phyloP scores from a whole-genome alignment of 2,888 invertebrate genomes.

The Cephus pulcher region DNA sequence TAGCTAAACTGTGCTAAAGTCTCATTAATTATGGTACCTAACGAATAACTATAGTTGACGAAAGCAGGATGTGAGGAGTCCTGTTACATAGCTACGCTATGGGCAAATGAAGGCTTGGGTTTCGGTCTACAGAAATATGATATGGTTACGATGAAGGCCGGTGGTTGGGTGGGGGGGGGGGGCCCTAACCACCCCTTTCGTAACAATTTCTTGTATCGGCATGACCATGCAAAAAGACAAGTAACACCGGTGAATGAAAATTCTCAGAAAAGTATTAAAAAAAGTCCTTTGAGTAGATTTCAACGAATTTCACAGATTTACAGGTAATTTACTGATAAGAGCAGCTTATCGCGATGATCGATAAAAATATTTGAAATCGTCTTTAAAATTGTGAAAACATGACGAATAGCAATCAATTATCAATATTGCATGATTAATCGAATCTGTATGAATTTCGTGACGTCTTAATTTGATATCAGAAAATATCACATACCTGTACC shows the following conservation, averaged over 20 bases:
- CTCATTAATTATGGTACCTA: background rate
- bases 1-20: background rate
- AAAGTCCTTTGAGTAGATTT: background rate
- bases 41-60: constrained; percentile 11
- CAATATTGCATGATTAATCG: background rate
- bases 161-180: background rate
- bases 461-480: background rate
- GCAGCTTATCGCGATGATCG: background rate
- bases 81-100: constrained; percentile 42
- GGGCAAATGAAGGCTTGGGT: constrained; percentile 44
- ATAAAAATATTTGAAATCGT: background rate
- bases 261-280: no score
- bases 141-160: background rate
- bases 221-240: background rate
- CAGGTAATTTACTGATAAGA: background rate
- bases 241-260: background rate
- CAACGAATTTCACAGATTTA: background rate
- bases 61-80: constrained; percentile 53
- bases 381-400: background rate
- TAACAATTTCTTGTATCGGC: background rate
- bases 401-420: background rate
- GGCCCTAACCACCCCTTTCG: background rate
- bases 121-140: constrained; percentile 29
- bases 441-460: background rate
- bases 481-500: background rate